phyloP scores from a whole-genome alignment of 2,797 vertebrate genomes.

The Eidolon dupreanum region DNA sequence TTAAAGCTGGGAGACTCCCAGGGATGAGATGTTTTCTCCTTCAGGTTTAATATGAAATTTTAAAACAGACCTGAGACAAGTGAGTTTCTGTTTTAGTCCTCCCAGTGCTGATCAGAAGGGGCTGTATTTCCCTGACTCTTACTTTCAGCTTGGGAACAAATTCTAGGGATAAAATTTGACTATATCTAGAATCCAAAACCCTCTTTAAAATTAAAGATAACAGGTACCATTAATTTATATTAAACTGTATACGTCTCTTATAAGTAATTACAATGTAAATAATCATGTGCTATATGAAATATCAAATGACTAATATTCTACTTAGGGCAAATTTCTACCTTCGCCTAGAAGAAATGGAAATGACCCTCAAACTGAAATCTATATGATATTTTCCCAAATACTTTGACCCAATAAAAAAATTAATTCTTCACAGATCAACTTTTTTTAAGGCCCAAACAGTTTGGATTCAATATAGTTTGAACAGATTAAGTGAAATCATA shows the following conservation, averaged over 20 bases:
- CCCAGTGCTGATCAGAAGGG: neutral
- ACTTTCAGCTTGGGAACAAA: conserved; percentile 30
- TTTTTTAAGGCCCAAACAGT: neutral
- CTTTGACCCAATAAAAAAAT: neutral
- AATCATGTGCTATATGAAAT: neutral
- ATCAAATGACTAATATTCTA: neutral
- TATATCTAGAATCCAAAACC: neutral
- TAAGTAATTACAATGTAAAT: neutral
- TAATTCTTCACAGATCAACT: conserved; percentile 16
- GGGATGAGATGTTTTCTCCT: conserved; percentile 13
- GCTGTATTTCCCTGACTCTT: neutral
- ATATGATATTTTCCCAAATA: neutral
- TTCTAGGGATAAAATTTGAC: neutral
- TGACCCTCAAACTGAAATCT: neutral
- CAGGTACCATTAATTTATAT: neutral
- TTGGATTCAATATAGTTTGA: neutral
- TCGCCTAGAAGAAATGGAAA: conserved; percentile 20
- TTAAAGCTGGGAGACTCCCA: neutral
- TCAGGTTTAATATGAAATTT: conserved; percentile 28
- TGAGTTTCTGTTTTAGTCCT: neutral
- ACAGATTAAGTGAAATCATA: neutral
- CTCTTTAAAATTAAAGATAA: conserved; percentile 39
- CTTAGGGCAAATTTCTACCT: neutral
- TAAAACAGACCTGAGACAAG: neutral
- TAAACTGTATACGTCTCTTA: neutral